phyloP scores from a whole-genome alignment of 2,797 vertebrate species.

The Dermochelys coriacea region DNA sequence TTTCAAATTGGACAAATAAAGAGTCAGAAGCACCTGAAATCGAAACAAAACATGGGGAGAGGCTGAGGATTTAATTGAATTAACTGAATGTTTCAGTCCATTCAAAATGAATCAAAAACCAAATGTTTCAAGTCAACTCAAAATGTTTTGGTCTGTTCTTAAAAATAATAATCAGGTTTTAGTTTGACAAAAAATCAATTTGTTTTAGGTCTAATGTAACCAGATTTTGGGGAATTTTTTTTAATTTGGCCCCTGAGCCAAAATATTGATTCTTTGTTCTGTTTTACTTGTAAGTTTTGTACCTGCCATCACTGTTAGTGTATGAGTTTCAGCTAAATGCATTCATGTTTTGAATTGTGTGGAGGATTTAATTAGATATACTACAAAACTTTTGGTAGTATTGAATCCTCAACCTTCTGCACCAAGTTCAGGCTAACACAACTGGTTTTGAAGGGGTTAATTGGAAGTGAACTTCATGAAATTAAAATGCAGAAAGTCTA shows the following conservation, averaged over 20 bases:
- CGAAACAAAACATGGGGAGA: background rate
- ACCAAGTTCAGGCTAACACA: background rate
- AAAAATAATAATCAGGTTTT: background rate
- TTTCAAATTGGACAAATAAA: background rate
- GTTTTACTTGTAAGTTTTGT: background rate
- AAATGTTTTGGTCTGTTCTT: background rate
- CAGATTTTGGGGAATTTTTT: background rate
- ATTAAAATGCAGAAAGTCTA: background rate
- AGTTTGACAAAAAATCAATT: background rate
- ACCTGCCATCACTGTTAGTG: background rate
- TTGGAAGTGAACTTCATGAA: background rate
- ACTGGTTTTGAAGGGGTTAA: background rate
- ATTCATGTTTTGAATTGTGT: background rate
- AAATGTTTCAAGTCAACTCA: background rate
- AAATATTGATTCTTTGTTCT: background rate
- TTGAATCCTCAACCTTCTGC: background rate
- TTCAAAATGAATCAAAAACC: background rate
- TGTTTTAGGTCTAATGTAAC: background rate
- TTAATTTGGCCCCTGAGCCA: background rate
- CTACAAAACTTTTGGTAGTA: background rate
- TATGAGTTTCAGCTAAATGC: background rate
- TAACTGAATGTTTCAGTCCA: background rate
- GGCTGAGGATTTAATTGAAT: background rate
- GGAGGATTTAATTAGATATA: background rate
- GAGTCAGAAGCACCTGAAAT: background rate